Base-by-base conservation (phyloP, 2,797 vertebrate species). In the Ctenopoma kingsleyae region DNA sequence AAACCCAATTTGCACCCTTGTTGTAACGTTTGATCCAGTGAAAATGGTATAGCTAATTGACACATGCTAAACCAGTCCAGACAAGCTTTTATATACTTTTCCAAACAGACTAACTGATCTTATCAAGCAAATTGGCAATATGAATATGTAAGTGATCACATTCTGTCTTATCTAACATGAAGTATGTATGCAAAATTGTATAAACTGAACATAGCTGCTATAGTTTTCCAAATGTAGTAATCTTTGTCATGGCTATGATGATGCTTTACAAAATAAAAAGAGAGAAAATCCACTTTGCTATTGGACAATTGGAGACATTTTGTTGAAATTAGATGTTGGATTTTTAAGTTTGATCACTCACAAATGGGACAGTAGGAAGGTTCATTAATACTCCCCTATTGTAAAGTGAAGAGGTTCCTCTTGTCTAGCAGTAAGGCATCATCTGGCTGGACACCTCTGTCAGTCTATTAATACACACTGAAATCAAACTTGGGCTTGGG, bases 401-500 rank as follows among this genome's bases (percentile, higher is more conserved):
- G 35, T 48, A 60, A 59, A 44, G 22, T 38, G 59, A 67, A 47
- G 40, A 49, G 13, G 23, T 50, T 50, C 63, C 50, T 72, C 52
- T 66, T 40, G 61, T 70, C 22, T 20, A 9, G 47, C 61, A 61
- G 59, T 50, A 40, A 52, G 63, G 23, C 64, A 74, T 72, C 66
- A 61, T 78, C 72, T 74, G 71, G 23, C 65, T 27, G 49, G 70
- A 74, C 74, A 69, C 59, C 56, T 68, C 67, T 71, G 48, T 74
- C 55, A 19, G 63, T 66, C 89, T 93, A 92, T 91, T 87, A 89
- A 92, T 92, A 92, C 78, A 67, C 83, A 58, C 48, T 23, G 36
- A 83, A 83, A 87, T 92, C 76, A 87, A 82, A 80, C 71, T 73
- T 80, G 76, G 81, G 74, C 68, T 59, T 60, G 41, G 70, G 62